These are phyloP conservation scores for Scopus umbretta DNA, from an alignment of 2,113 vertebrate genomes.

Conservation along the genomic window DNA sequence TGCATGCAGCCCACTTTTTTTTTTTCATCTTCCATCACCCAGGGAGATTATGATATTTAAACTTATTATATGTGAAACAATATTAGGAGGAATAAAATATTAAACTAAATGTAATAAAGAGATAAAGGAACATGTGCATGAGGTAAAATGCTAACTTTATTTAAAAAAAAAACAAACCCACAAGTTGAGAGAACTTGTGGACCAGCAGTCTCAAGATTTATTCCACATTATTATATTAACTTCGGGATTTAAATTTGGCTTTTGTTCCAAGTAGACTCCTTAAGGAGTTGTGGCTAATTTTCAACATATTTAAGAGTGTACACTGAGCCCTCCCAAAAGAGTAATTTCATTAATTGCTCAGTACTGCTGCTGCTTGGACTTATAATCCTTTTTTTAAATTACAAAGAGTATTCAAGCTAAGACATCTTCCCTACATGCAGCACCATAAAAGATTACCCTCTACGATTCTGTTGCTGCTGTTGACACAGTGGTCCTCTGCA, in stretches of 20 bases:
- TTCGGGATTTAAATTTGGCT: conserved; percentile 39
- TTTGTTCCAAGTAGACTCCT: conserved; percentile 39
- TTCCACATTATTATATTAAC: conserved; percentile 48
- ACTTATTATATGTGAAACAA: neutral
- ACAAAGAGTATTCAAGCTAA: neutral
- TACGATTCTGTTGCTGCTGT: neutral
- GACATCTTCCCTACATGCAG: neutral
- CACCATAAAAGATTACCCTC: neutral
- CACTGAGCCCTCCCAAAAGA: conserved; percentile 50
- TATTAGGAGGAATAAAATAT: neutral
- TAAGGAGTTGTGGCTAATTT: conserved; percentile 51
- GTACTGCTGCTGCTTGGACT: conserved; percentile 7
- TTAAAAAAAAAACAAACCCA: neutral
- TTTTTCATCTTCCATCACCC: neutral
- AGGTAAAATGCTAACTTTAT: neutral
- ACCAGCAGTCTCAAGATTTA: neutral
- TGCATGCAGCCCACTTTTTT: neutral
- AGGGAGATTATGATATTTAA: neutral
- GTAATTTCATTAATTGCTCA: conserved; percentile 57
- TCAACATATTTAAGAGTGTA: conserved; percentile 27
- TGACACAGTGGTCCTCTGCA: conserved; percentile 40
- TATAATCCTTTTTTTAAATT: conserved; percentile 38
- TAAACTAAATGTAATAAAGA: neutral
- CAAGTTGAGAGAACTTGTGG: neutral
- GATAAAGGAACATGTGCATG: neutral